Evolutionary conservation across 2,888 invertebrate species (phyloP).

Genomic region (Mimachlamys varia): DNA sequence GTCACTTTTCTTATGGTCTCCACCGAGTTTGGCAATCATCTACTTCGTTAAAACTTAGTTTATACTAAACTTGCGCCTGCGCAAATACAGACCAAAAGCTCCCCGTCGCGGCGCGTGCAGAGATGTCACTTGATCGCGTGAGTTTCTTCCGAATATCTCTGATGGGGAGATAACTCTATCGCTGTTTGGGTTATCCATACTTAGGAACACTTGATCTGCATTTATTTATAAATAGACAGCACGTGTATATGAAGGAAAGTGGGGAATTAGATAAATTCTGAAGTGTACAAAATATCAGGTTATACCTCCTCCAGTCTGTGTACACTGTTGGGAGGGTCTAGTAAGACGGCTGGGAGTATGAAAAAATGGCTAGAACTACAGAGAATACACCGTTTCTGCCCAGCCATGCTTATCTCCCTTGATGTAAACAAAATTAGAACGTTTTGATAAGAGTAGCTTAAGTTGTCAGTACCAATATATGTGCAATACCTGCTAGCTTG

Average conservation of each 20-base stretch:
- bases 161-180: constrained; percentile 27
- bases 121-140: background rate
- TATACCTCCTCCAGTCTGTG: background rate
- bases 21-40: background rate
- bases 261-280: background rate
- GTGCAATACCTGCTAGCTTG: too few species aligned
- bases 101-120: background rate
- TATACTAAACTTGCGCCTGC: background rate
- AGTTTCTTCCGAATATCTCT: background rate
- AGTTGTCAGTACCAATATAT: too few species aligned
- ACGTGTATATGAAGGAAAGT: background rate
- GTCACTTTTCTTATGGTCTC: constrained; percentile 15
- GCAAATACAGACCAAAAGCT: background rate
- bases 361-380: too few species aligned
- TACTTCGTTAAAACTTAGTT: background rate
- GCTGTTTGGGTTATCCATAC: background rate
- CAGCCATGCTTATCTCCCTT: too few species aligned
- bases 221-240: constrained; percentile 11
- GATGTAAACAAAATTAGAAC: too few species aligned
- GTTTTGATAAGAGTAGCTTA: too few species aligned
- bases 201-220: background rate
- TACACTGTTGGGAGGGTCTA: background rate
- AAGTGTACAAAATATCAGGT: background rate
- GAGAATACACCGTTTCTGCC: too few species aligned
- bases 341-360: too few species aligned